These are phyloP conservation scores for Pseudomugil gertrudae DNA, from an alignment of 2,797 vertebrate species.

Conservation along the genomic window DNA sequence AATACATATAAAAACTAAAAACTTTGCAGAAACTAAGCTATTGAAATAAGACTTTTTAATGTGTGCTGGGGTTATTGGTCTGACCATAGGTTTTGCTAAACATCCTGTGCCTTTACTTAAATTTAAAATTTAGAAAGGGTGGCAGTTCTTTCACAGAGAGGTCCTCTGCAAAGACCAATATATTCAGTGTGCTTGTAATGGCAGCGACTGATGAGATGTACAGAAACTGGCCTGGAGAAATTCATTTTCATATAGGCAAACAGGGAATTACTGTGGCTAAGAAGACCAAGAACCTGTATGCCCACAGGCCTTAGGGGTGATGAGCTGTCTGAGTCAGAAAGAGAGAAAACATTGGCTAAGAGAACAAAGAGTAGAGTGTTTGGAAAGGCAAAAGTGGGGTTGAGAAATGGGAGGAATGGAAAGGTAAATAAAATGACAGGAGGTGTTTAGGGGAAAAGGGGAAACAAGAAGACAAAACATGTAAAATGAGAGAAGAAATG, in stretches of 20 bases:
- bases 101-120: constrained; percentile 37
- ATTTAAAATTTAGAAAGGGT: constrained; percentile 8
- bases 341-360: constrained; percentile 59
- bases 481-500: background rate
- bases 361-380: constrained; percentile 54
- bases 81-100: constrained; percentile 31
- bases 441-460: background rate
- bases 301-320: constrained; percentile 45
- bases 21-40: no score
- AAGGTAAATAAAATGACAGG: constrained; percentile 24
- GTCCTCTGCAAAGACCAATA: constrained; percentile 21
- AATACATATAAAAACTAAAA: no score
- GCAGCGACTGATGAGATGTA: constrained; percentile 45
- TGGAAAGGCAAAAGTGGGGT: constrained; percentile 31
- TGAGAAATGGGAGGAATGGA: constrained; percentile 27
- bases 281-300: constrained; percentile 51
- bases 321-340: constrained; percentile 53
- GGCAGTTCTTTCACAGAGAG: constrained; percentile 10
- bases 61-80: background rate
- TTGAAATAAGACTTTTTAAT: constrained; percentile 34
- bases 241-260: constrained; percentile 59
- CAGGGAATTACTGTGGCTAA: constrained; percentile 46
- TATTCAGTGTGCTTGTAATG: constrained; percentile 31
- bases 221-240: constrained; percentile 46
- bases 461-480: background rate